phyloP scores from a whole-genome alignment of 1,140 invertebrate genomes.

The Pteromalus puparum region DNA sequence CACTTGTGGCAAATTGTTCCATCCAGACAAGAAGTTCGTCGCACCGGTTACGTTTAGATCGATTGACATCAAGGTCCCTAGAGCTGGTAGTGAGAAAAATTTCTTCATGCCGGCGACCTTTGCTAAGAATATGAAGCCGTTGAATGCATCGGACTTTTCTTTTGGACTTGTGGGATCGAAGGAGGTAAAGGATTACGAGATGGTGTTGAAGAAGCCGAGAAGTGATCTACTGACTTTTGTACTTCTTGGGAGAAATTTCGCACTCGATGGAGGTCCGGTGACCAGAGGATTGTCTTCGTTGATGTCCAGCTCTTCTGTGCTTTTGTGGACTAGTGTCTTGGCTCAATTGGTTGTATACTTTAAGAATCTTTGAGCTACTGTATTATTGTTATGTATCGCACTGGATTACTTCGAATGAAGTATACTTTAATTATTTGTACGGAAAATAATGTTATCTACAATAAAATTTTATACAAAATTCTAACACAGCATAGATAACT shows the following conservation, averaged over 20 bases:
- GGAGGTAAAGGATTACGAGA: neutral
- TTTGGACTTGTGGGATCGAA: neutral
- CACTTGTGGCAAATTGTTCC: conserved; percentile 21
- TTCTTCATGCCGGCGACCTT: conserved; percentile 37
- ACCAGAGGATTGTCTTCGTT: neutral
- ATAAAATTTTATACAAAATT: too few species aligned
- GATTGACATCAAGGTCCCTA: conserved; percentile 15
- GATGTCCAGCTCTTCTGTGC: neutral
- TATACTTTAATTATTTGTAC: too few species aligned
- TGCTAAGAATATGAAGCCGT: neutral
- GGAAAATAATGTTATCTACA: too few species aligned
- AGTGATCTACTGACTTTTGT: conserved; percentile 58
- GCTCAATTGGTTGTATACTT: neutral
- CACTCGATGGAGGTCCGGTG: conserved; percentile 47
- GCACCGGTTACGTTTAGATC: neutral
- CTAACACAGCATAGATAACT: too few species aligned
- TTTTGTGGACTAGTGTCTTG: neutral
- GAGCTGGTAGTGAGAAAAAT: neutral
- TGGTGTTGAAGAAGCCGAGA: conserved; percentile 44
- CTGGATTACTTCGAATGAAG: too few species aligned
- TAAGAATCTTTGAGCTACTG: neutral
- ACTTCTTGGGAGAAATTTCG: conserved; percentile 60
- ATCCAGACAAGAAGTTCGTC: neutral
- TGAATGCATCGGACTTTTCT: conserved; percentile 35
- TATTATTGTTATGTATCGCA: neutral